Conservation (phyloP, 2,888 invertebrate species). For the Formica aserva region DNA sequence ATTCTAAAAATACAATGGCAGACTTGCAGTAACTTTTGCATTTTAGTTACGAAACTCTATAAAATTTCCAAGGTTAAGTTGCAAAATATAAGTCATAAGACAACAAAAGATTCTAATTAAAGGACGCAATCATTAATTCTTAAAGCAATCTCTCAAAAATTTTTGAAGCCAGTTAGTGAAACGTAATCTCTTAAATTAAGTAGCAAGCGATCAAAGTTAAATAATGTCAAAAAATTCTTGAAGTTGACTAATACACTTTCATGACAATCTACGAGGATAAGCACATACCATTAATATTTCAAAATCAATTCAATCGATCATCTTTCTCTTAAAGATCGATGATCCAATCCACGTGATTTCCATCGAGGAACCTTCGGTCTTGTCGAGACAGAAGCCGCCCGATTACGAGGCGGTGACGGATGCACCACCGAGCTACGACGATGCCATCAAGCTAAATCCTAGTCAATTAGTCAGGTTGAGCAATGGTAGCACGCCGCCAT, state of each 20-base stretch:
- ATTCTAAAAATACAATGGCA: background rate
- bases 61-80: background rate
- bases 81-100: background rate
- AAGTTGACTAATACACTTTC: background rate
- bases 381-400: conserved; percentile 90
- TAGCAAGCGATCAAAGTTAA: background rate
- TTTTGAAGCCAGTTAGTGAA: background rate
- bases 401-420: conserved; percentile 91
- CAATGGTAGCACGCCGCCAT: conserved; percentile 69
- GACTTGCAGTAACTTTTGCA: background rate
- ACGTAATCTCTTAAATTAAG: background rate
- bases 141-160: background rate
- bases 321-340: conserved; percentile 87
- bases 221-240: background rate
- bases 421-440: conserved; percentile 91
- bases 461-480: conserved; percentile 85
- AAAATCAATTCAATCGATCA: conserved; percentile 20
- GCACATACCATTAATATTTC: background rate
- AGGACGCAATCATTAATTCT: background rate
- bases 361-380: conserved; percentile 87
- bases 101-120: background rate
- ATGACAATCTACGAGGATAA: background rate
- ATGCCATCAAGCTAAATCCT: conserved; percentile 91
- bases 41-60: background rate
- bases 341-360: conserved; percentile 90